Percentiles rank a stretch among this genome's conserved stretches.
Conservation (phyloP, 2,797 vertebrate genomes). For the Psittacula echo region DNA sequence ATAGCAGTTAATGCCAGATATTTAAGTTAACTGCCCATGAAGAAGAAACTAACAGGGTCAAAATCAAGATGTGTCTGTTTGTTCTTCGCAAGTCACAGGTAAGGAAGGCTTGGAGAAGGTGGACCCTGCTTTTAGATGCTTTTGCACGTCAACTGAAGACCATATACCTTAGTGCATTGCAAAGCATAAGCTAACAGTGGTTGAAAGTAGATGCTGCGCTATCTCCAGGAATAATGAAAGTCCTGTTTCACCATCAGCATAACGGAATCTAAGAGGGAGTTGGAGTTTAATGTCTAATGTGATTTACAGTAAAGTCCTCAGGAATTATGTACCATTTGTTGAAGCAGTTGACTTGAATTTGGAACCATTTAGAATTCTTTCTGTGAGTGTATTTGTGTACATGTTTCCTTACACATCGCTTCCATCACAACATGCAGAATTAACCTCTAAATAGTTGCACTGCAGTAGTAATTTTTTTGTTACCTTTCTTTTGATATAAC, state of each 20-base stretch:
- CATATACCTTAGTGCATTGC: not conserved
- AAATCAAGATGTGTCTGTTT: not conserved
- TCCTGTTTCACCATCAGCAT: not conserved
- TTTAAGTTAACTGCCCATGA: not conserved
- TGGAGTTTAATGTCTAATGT: not conserved
- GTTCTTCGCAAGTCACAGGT: not conserved
- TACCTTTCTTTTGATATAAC: slow-evolving; percentile 24
- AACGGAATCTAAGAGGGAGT: not conserved
- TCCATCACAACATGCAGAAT: not conserved
- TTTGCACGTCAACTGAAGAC: not conserved
- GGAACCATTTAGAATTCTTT: not conserved
- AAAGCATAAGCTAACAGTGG: not conserved
- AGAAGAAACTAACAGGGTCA: not conserved
- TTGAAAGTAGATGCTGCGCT: not conserved
- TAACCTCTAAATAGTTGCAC: not conserved
- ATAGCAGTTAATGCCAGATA: not conserved
- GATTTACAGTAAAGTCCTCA: not conserved
- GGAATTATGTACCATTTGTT: not conserved
- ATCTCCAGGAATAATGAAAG: not conserved
- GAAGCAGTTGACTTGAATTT: not conserved
- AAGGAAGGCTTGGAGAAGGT: not conserved
- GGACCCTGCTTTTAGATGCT: not conserved
- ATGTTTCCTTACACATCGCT: not conserved
- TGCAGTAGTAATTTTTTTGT: not conserved
- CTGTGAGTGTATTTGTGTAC: not conserved